Base-by-base conservation (phyloP, 2,888 invertebrate species). In the Callimorpha dominula region DNA sequence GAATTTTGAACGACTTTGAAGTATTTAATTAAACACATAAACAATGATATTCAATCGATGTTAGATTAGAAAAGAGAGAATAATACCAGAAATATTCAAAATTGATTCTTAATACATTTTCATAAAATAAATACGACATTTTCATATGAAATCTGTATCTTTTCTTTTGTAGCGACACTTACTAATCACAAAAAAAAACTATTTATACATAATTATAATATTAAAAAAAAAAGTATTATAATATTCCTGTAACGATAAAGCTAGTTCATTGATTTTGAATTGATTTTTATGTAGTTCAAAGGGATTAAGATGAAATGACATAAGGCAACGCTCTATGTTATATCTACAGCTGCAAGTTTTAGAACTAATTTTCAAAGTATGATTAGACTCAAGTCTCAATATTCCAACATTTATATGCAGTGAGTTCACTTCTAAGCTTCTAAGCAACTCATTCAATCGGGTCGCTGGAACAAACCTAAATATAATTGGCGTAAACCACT, bases 401-500 rank as follows among this genome's bases (percentile, higher is more conserved):
- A 70, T 72, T 31, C 50, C 20, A 66, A 63, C 71, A 73, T 68
- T 76, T 79, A 66, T 72, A 74, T 43, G 64, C 57, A n/a, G 50
- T 12, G 71, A 73, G 67, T 69, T 75, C 64, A 66, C 64, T 73
- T n/a, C 76, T 17, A 52, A n/a, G 17, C 8, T n/a, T 46, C 9
- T 9, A 46, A n/a, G 11, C 11, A 57, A 20, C 73, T 75, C 78
- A 82, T 75, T 76, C 63, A 70, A 76, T 78, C 73, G 74, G 40
- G 66, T 65, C 40, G 62, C 72, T 73, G 68, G 42, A 74, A 72
- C 75, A 65, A 71, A n/a, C 60, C 50, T 74, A 71, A 50, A 65
- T 68, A 54, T 62, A 54, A 49, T 62, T 63, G 9, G 49, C 4
- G 17, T 50, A 63, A 67, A 65, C 49, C 49, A 65, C 49, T 50